These are phyloP conservation scores for Tenodera sinensis DNA, from an alignment of 2,888 invertebrate species.

Conservation along the genomic window DNA sequence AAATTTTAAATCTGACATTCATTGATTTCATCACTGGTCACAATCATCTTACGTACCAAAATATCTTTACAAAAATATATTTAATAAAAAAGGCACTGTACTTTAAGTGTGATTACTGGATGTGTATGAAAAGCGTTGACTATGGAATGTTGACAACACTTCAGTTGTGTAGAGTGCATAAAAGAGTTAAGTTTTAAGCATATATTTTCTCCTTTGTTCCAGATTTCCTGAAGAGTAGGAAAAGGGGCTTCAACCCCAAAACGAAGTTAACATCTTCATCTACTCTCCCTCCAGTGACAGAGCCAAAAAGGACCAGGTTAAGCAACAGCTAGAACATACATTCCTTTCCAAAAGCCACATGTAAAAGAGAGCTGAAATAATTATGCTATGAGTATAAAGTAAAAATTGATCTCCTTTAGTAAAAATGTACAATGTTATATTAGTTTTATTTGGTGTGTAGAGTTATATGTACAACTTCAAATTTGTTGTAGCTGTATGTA, in stretches of 20 bases:
- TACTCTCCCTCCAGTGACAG: not conserved
- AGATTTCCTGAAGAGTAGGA: slow-evolving; percentile 67
- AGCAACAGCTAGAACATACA: slow-evolving; percentile 11
- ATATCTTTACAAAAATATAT: no score
- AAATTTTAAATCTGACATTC: no score
- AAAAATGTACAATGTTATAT: slow-evolving; percentile 22
- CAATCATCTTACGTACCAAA: no score
- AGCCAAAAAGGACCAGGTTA: slow-evolving; percentile 11
- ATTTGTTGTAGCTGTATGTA: slow-evolving; percentile 26
- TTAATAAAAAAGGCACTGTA: no score
- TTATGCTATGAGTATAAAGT: not conserved
- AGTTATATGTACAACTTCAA: slow-evolving; percentile 8
- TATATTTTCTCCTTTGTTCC: slow-evolving; percentile 46
- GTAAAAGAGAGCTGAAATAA: not conserved
- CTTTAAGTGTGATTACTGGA: no score
- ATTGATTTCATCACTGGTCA: no score
- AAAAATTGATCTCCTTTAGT: slow-evolving; percentile 17
- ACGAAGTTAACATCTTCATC: not conserved
- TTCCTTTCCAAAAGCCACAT: not conserved
- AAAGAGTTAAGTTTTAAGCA: no score
- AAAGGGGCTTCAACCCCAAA: slow-evolving; percentile 46
- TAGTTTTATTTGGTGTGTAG: slow-evolving; percentile 15
- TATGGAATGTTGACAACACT: no score
- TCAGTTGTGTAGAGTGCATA: no score
- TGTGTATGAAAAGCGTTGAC: no score